Conservation (phyloP, 2,888 invertebrate species). For the Oscheius sp. region DNA sequence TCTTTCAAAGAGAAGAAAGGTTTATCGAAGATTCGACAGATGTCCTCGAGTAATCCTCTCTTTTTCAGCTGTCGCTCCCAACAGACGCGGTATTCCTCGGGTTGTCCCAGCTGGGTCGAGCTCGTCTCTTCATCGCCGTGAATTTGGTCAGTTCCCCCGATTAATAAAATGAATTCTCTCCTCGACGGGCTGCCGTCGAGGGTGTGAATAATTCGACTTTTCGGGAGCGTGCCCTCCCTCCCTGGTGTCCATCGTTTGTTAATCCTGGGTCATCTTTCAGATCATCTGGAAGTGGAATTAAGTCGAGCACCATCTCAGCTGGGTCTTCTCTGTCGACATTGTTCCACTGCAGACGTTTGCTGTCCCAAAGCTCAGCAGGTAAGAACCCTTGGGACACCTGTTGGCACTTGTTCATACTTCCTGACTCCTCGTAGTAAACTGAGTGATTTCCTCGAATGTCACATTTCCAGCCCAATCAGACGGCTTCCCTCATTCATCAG, state of each 20-base stretch:
- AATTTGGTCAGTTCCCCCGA: conserved; percentile 10
- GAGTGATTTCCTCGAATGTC: background rate
- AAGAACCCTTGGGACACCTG: background rate
- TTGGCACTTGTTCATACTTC: background rate
- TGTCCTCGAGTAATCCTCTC: too few species aligned
- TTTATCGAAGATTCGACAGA: background rate
- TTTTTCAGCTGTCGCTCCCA: conserved; percentile 5
- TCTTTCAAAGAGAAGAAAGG: background rate
- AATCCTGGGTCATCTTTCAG: conserved; percentile 8
- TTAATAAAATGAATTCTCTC: conserved; percentile 7
- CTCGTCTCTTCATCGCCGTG: background rate
- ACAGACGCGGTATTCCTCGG: conserved; percentile 19
- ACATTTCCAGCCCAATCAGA: too few species aligned
- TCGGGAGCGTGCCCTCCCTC: background rate
- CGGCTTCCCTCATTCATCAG: too few species aligned
- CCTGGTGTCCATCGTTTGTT: background rate
- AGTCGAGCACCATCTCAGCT: conserved; percentile 48
- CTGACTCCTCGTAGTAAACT: conserved; percentile 2
- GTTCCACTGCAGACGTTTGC: conserved; percentile 50
- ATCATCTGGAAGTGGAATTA: conserved; percentile 29
- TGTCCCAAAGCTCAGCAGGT: conserved; percentile 56
- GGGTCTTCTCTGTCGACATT: conserved; percentile 56
- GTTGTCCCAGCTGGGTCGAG: conserved; percentile 11
- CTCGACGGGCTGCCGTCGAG: background rate
- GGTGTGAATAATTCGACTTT: background rate